Conservation (phyloP, 2,797 vertebrate genomes). For the Mormyrops boulengeri region DNA sequence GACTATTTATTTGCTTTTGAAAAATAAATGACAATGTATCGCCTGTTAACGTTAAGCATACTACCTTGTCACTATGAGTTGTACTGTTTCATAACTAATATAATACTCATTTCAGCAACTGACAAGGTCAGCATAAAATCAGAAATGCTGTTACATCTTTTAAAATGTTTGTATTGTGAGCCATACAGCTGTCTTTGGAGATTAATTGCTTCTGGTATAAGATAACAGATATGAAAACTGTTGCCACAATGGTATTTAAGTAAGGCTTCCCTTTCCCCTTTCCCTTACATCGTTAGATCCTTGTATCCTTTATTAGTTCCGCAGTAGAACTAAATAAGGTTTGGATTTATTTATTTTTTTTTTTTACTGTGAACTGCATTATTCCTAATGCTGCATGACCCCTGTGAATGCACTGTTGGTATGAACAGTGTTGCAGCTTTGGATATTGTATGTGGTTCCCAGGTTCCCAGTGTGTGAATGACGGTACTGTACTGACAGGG, state of each 20-base stretch:
- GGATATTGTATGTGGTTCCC: not conserved
- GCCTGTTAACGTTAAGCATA: not conserved
- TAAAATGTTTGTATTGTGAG: not conserved
- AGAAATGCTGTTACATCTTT: not conserved
- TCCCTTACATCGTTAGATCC: not conserved
- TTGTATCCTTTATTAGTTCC: not conserved
- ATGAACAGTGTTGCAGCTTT: not conserved
- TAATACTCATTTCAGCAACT: not conserved
- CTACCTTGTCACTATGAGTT: not conserved
- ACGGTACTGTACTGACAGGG: not conserved
- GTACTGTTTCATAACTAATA: not conserved
- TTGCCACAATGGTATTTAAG: not conserved
- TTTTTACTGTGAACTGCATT: not conserved
- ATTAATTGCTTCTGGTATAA: not conserved
- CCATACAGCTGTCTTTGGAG: not conserved
- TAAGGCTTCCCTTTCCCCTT: not conserved
- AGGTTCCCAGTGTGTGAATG: not conserved
- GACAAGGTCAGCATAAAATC: not conserved
- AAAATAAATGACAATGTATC: not conserved
- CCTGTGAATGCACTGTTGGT: not conserved
- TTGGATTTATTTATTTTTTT: not conserved
- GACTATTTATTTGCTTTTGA: not conserved
- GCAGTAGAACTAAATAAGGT: not conserved
- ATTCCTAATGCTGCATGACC: not conserved
- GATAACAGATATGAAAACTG: not conserved